Evolutionary conservation across 2,888 invertebrate genomes (phyloP), one percentile per base, ranked within the genome.

Genomic region (Noctua fimbriata): DNA sequence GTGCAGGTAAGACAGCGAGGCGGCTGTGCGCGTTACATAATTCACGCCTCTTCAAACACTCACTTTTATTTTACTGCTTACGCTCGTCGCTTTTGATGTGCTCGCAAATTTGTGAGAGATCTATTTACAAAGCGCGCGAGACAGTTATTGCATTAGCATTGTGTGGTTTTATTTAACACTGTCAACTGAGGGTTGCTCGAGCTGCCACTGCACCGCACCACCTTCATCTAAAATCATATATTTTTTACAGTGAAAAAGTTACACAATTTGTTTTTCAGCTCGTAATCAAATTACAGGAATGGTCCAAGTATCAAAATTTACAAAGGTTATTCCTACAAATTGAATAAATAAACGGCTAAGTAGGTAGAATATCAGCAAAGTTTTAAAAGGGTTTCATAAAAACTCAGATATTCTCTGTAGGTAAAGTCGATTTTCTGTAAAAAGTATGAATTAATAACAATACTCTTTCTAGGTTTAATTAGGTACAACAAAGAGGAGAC

Each of bases 41-140:
- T 92, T 91, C 89, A 91, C 90, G 89, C 82, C 89, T 89, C 90
- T 91, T 92, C 90, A 93, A 93, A 91, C 90, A 89, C 91, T 93
- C 89, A 89, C 90, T 93, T 92, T 93, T 93, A 93, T 93, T 93
- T 92, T 88, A 88, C 89, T 86, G 86, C 89, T 89, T 90, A 90
- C 89, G 91, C 83, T 89, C 88, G 87, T 86, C 89, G 87, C 90
- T 87, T 91, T 91, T 91, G 91, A 92, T 91, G 89, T 91, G 83
- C 90, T 88, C 87, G 83, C 88, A 85, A 91, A 91, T 92, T 91
- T 91, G 89, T 86, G 82, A 90, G 88, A 88, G 88, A 92, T 92
- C 89, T 90, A 89, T 92, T 91, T 91, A 90, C 85, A 87, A 88
- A 90, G 83, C 79, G 80, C 58, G 55, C 75, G 83, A 81, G 85